A percentile compares a stretch with the other conserved stretches of the same genome.
phyloP scores from a whole-genome alignment of 2,888 invertebrate species.

The Lordiphosa andalusiaca region DNA sequence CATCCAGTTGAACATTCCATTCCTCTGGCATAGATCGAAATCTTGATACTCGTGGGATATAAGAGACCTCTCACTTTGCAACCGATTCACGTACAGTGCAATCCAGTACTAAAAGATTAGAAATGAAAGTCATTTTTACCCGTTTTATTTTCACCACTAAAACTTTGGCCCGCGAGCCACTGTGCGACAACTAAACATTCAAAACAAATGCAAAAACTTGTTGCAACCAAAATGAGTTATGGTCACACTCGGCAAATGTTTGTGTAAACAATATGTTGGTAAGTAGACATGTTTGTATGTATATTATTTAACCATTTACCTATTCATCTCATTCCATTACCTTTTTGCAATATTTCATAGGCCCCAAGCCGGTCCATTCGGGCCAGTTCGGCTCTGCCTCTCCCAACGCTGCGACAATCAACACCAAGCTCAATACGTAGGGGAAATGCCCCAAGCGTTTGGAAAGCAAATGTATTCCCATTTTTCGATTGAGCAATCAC shows the following conservation, averaged over 20 bases:
- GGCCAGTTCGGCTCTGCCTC: not conserved
- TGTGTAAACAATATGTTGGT: too few relatives aligned
- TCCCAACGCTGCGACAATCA: not conserved
- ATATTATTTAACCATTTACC: not conserved
- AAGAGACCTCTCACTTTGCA: constrained; percentile 97
- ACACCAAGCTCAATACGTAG: not conserved
- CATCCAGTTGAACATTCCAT: constrained; percentile 90
- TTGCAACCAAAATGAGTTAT: too few relatives aligned
- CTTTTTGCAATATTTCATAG: not conserved
- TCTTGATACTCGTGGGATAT: constrained; percentile 99
- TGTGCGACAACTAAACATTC: too few relatives aligned
- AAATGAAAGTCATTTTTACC: too few relatives aligned
- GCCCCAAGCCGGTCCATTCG: constrained; percentile 3
- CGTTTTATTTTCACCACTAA: too few relatives aligned
- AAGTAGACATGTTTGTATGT: too few relatives aligned
- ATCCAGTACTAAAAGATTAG: not conserved
- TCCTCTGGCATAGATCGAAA: constrained; percentile 95
- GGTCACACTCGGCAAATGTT: too few relatives aligned
- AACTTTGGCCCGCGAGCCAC: too few relatives aligned
- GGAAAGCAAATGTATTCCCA: too few relatives aligned
- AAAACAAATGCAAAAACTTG: too few relatives aligned
- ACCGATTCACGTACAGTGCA: constrained; percentile 92
- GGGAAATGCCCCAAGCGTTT: not conserved
- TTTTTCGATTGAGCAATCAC: too few relatives aligned
- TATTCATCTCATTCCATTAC: not conserved